Base-by-base conservation (phyloP, 2,888 invertebrate genomes). In the Tortricodes alternella region DNA sequence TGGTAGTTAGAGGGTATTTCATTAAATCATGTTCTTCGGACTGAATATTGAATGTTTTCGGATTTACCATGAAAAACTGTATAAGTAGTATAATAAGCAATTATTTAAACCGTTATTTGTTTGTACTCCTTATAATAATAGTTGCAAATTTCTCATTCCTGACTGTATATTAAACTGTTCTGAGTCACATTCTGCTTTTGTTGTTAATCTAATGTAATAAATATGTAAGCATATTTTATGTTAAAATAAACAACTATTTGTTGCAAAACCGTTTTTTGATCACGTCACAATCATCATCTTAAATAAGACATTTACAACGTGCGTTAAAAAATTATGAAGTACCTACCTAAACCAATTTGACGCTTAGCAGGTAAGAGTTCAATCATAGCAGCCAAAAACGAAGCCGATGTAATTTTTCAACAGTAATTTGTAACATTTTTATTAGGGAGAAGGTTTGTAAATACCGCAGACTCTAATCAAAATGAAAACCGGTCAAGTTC, bases 191-290 rank as follows among this genome's bases (percentile, higher is more conserved):
- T 70, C 68, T 68, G 80, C 83, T 83, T 83, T 83, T 68, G 77
- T 83, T 80, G 78, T 84, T 76, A 77, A 72, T 75, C 70, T 77
- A 80, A 65, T 74, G 76, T 81, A 77, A 76, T 75, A 76, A 78
- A 77, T 71, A 75, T 53, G 76, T 60, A 70, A 70, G 70, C 68
- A 74, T 76, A 67, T 76, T 76, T 56, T 83, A 75, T 76, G 81
- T 81, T 84, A 70, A 71, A 82, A 79, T 79, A 81, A 80, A 84
- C 65, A 63, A 71, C 62, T 60, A 76, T 79, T 79, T 80, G 80
- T 81, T 76, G 79, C 69, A 62, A 64, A 48, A 37, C n/a, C 24
- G 15, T n/a, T 6, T 37, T 35, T 48, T 48, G 23, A 15, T 37
- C 34, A 21, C n/a, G n/a, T 27, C 27, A 27, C 27, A 27, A 27